phyloP scores from a whole-genome alignment of 2,888 invertebrate genomes.

The Fragum fragum region DNA sequence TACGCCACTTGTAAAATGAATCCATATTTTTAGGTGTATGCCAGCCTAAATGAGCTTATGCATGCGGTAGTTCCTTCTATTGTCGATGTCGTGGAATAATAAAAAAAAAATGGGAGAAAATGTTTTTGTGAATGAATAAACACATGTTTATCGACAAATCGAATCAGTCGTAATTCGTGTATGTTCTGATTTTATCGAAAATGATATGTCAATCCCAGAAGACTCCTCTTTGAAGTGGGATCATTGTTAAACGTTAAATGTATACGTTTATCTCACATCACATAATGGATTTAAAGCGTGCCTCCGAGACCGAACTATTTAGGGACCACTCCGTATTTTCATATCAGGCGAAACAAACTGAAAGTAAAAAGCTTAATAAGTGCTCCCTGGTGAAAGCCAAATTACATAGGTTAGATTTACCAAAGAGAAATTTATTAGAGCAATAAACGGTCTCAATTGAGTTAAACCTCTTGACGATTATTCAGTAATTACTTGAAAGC shows the following conservation, averaged over 20 bases:
- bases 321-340: constrained; percentile 27
- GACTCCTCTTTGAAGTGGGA: constrained; percentile 60
- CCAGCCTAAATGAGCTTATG: too few relatives aligned
- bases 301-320: constrained; percentile 39
- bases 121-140: constrained; percentile 45
- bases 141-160: constrained; percentile 58
- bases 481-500: constrained; percentile 21
- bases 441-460: constrained; percentile 25
- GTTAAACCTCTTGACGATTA: constrained; percentile 8
- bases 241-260: constrained; percentile 58
- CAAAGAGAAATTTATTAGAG: constrained; percentile 15
- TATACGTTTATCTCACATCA: constrained; percentile 50
- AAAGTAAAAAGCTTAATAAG: constrained; percentile 27
- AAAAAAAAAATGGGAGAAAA: neutral
- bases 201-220: constrained; percentile 67
- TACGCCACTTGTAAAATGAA: too few relatives aligned
- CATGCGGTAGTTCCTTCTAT: too few relatives aligned
- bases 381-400: constrained; percentile 13
- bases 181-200: constrained; percentile 63
- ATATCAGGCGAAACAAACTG: neutral
- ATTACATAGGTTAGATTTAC: constrained; percentile 27
- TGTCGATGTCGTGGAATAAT: too few relatives aligned
- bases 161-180: constrained; percentile 51
- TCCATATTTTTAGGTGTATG: too few relatives aligned
- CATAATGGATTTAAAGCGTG: constrained; percentile 60